Evolutionary conservation across 2,797 vertebrate genomes (phyloP).

Genomic region (Margarornis squamiger): DNA sequence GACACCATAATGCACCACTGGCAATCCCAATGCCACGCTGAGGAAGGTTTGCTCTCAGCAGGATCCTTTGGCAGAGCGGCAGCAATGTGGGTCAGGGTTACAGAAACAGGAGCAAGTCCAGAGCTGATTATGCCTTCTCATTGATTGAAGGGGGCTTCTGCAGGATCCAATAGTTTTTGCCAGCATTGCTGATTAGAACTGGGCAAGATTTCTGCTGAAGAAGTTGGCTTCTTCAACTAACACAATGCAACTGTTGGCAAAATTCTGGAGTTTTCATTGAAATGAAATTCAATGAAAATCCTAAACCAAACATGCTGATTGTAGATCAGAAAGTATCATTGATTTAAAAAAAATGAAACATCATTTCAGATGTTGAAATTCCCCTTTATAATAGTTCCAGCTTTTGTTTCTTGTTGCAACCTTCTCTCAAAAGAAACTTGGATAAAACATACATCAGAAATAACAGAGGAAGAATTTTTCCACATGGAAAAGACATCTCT

Average conservation of each 20-base stretch:
- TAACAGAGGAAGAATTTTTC: background rate
- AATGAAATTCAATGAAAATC: conserved; percentile 29
- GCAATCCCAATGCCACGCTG: background rate
- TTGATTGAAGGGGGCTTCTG: conserved; percentile 1
- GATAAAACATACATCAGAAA: background rate
- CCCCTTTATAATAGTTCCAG: background rate
- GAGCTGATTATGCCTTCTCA: background rate
- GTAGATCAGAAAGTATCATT: background rate
- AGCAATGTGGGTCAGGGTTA: background rate
- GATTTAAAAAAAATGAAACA: background rate
- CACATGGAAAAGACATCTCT: background rate
- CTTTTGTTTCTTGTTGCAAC: background rate
- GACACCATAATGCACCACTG: background rate
- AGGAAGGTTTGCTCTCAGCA: background rate
- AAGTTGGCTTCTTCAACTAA: background rate
- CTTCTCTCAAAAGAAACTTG: background rate
- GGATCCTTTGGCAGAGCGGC: background rate
- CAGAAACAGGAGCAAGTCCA: background rate
- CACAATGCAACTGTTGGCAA: background rate
- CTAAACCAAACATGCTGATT: background rate
- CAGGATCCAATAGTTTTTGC: background rate
- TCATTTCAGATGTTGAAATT: background rate
- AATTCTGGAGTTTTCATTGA: background rate
- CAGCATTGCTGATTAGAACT: background rate
- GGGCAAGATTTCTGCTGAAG: background rate